phyloP scores from a whole-genome alignment of 2,888 invertebrate species.

The Acrobasis consociella region DNA sequence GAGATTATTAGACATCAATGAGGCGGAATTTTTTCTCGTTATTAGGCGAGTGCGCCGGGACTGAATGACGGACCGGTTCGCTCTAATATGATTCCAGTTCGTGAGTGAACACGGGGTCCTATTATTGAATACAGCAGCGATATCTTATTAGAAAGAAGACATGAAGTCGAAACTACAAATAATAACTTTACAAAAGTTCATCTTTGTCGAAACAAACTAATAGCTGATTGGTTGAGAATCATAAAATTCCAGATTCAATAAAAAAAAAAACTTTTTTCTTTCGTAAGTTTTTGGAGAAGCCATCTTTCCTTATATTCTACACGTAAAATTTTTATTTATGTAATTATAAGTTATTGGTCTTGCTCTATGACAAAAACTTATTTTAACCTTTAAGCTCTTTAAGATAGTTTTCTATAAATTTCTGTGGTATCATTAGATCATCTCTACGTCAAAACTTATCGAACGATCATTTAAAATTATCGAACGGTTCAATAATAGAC shows the following conservation, averaged over 20 bases:
- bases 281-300: no score
- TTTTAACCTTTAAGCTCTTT: neutral
- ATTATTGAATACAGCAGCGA: slow-evolving; percentile 26
- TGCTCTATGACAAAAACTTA: no score
- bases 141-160: neutral
- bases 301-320: no score
- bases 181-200: no score
- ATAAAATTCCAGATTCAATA: no score
- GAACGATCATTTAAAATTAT: neutral
- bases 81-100: slow-evolving; percentile 42
- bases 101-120: slow-evolving; percentile 39
- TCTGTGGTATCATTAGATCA: neutral
- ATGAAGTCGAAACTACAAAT: no score
- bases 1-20: slow-evolving; percentile 31
- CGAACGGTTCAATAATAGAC: slow-evolving; percentile 10
- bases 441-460: neutral
- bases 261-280: no score
- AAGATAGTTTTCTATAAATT: neutral
- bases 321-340: no score
- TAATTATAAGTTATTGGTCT: no score
- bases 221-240: no score
- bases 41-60: slow-evolving; percentile 42
- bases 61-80: slow-evolving; percentile 55
- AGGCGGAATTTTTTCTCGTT: slow-evolving; percentile 35
- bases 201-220: no score